Conservation (phyloP, 2,113 vertebrate species). For the Alexandromys fortis region DNA sequence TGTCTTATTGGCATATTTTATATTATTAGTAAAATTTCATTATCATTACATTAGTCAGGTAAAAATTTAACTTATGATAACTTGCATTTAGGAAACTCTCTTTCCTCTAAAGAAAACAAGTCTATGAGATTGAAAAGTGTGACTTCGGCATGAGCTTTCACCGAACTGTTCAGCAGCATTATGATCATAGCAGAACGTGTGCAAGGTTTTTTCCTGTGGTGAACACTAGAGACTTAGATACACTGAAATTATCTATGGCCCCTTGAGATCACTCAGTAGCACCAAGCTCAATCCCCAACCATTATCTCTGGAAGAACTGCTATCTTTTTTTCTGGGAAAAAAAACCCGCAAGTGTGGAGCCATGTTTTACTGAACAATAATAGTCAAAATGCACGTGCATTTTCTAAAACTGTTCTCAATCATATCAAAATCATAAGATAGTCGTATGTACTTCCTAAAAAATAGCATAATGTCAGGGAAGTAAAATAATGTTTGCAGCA, state of each 20-base stretch:
- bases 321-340: not conserved
- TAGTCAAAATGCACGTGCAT: not conserved
- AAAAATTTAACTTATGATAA: not conserved
- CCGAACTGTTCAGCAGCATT: fast-evolving
- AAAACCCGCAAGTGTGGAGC: not conserved
- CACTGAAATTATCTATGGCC: not conserved
- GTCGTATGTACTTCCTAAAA: not conserved
- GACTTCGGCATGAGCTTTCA: not conserved
- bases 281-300: not conserved
- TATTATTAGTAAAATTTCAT: not conserved
- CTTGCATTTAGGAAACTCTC: not conserved
- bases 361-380: not conserved
- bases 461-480: not conserved
- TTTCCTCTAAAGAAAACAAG: not conserved
- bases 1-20: slow-evolving; percentile 12
- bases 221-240: not conserved
- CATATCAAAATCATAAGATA: not conserved
- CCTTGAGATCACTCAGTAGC: not conserved
- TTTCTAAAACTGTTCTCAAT: not conserved
- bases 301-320: not conserved
- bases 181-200: not conserved
- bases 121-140: not conserved
- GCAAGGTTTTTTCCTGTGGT: not conserved
- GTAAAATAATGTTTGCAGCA: not conserved
- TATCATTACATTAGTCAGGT: not conserved